Conservation (phyloP, 2,113 vertebrate species). For the Saccopteryx bilineata region DNA sequence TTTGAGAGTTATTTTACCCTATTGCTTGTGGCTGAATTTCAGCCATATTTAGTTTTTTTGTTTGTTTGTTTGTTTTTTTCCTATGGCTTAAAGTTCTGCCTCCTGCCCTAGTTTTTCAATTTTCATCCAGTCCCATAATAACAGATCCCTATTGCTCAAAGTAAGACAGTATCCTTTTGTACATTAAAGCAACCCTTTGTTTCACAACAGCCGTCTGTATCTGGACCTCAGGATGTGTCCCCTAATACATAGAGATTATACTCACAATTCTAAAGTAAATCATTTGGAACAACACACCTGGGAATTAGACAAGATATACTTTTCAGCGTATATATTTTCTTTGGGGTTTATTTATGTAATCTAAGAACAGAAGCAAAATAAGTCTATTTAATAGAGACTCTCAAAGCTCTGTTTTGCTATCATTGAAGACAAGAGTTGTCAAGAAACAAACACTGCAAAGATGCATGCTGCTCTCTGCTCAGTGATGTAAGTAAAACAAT, state of each 20-base stretch:
- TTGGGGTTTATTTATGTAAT: slow-evolving; percentile 55
- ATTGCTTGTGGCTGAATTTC: neutral
- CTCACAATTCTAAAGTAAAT: slow-evolving; percentile 12
- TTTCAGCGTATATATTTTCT: slow-evolving; percentile 47
- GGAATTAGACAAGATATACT: neutral
- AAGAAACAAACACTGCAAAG: slow-evolving; percentile 60
- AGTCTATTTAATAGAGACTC: slow-evolving; percentile 60
- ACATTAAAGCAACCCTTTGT: slow-evolving; percentile 19
- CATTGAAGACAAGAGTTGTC: slow-evolving; percentile 65
- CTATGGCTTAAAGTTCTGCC: neutral
- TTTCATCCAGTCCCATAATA: neutral
- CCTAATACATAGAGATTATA: neutral
- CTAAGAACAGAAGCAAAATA: slow-evolving; percentile 52
- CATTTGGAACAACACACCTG: neutral
- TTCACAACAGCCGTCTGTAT: neutral
- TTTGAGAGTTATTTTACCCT: neutral
- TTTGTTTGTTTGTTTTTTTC: neutral
- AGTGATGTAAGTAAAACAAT: slow-evolving; percentile 58
- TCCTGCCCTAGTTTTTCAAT: neutral
- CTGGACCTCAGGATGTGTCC: neutral
- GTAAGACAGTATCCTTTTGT: neutral
- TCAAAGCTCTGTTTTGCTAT: slow-evolving; percentile 33
- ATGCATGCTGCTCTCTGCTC: slow-evolving; percentile 61
- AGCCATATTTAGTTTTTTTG: slow-evolving; percentile 13
- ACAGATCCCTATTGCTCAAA: neutral